A percentile compares a stretch with the other conserved stretches of the same genome.
Conservation (phyloP, 2,113 vertebrate genomes). For the Vidua chalybeata region DNA sequence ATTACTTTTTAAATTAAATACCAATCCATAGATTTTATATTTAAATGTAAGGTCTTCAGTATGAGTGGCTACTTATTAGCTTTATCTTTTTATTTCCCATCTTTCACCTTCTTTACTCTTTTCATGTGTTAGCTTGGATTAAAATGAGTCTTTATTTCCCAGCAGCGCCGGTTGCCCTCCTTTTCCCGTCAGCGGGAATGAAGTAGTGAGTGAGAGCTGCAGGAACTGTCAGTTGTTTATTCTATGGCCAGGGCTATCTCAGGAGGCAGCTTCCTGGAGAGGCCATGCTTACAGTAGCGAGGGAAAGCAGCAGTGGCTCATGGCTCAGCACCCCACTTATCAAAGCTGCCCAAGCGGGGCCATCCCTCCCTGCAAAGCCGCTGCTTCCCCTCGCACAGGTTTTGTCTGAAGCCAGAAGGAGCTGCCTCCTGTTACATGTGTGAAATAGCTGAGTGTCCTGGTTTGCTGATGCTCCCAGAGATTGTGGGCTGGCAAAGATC, state of each 20-base stretch:
- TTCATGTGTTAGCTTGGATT: background rate
- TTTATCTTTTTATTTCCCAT: background rate
- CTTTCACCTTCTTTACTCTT: background rate
- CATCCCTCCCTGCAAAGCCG: background rate
- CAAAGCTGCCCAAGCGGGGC: background rate
- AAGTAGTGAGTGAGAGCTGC: background rate
- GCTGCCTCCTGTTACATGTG: rapidly evolving
- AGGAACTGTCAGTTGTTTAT: slow-evolving; percentile 6
- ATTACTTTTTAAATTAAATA: background rate
- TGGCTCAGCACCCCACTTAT: background rate
- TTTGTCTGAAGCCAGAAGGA: background rate
- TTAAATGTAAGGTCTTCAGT: background rate
- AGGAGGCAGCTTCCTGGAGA: background rate
- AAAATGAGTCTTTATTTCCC: background rate
- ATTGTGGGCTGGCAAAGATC: background rate
- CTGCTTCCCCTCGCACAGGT: background rate
- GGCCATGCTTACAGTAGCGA: background rate
- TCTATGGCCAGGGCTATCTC: background rate
- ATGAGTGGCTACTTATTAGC: rapidly evolving
- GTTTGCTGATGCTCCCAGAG: background rate
- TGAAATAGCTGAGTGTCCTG: background rate
- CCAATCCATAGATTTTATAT: background rate
- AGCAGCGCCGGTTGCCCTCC: background rate
- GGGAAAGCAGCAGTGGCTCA: background rate
- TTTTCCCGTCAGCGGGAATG: background rate